A percentile compares a stretch with the other conserved stretches of the same genome.
Evolutionary conservation across 2,888 invertebrate species (phyloP).

Genomic region (Helleia helle): DNA sequence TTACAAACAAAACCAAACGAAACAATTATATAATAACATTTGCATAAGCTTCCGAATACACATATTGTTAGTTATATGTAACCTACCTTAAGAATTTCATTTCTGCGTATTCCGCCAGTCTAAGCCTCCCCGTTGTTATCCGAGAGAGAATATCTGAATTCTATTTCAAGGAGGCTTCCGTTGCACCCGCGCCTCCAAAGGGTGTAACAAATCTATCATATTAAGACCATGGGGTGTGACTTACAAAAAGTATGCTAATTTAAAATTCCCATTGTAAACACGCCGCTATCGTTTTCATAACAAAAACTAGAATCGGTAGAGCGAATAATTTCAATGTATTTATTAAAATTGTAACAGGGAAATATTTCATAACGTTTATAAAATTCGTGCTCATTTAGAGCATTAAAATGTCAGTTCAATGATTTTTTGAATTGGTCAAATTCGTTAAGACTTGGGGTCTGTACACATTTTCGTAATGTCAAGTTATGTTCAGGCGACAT

Average conservation of each 20-base stretch:
- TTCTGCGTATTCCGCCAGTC: constrained; percentile 41
- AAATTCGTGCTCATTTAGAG: constrained; percentile 26
- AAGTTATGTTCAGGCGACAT: constrained; percentile 7
- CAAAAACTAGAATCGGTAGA: constrained; percentile 62
- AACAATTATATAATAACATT: too few relatives aligned
- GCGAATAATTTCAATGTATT: constrained; percentile 72
- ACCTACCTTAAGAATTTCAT: constrained; percentile 47
- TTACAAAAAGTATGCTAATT: constrained; percentile 74
- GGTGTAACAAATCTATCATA: constrained; percentile 74
- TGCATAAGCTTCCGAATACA: too few relatives aligned
- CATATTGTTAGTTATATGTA: not conserved
- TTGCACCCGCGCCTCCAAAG: constrained; percentile 67
- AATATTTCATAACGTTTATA: not conserved
- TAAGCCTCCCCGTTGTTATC: constrained; percentile 57
- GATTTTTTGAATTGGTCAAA: not conserved
- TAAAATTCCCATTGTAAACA: constrained; percentile 67
- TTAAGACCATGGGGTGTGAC: constrained; percentile 65
- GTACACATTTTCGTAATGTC: not conserved
- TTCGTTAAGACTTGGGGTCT: not conserved
- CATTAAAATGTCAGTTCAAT: not conserved
- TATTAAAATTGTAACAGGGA: constrained; percentile 47
- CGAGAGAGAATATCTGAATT: constrained; percentile 69
- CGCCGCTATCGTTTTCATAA: constrained; percentile 66
- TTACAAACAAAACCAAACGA: too few relatives aligned
- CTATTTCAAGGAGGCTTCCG: constrained; percentile 70